These are phyloP conservation scores for Ptychoptera contaminata DNA, from an alignment of 2,888 invertebrate genomes.

Conservation along the genomic window DNA sequence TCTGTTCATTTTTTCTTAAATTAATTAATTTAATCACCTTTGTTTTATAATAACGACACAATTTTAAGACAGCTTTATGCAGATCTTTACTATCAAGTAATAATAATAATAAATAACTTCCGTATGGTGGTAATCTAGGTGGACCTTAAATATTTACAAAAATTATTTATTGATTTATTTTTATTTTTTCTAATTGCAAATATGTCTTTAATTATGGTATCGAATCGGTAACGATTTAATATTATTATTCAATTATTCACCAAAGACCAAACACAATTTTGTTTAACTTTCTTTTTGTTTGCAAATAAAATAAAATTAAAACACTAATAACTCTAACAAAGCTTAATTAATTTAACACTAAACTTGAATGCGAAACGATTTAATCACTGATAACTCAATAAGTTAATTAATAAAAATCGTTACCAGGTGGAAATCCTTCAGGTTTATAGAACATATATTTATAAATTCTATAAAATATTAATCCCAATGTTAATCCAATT, in stretches of 20 bases:
- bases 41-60: constrained; percentile 34
- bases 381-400: not conserved
- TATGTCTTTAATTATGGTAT: too few relatives aligned
- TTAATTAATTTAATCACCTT: constrained; percentile 14
- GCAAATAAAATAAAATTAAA: too few relatives aligned
- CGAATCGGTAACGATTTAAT: too few relatives aligned
- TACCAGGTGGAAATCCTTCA: constrained; percentile 37
- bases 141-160: constrained; percentile 30
- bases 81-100: constrained; percentile 31
- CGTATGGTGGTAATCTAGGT: constrained; percentile 36
- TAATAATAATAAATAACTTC: constrained; percentile 36
- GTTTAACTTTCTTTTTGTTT: too few relatives aligned
- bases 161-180: too few relatives aligned
- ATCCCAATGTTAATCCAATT: constrained; percentile 16
- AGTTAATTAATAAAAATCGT: not conserved
- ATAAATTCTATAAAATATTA: constrained; percentile 19
- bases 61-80: constrained; percentile 26
- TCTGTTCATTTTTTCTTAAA: too few relatives aligned
- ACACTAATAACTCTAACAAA: too few relatives aligned
- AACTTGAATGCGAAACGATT: too few relatives aligned
- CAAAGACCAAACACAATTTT: too few relatives aligned
- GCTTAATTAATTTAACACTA: too few relatives aligned
- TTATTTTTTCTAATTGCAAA: too few relatives aligned
- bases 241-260: too few relatives aligned
- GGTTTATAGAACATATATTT: constrained; percentile 24